Percentiles rank a stretch among this genome's conserved stretches.
These are phyloP conservation scores for Drosophila micromelanica DNA, from an alignment of 1,140 invertebrate species.

Conservation along the genomic window DNA sequence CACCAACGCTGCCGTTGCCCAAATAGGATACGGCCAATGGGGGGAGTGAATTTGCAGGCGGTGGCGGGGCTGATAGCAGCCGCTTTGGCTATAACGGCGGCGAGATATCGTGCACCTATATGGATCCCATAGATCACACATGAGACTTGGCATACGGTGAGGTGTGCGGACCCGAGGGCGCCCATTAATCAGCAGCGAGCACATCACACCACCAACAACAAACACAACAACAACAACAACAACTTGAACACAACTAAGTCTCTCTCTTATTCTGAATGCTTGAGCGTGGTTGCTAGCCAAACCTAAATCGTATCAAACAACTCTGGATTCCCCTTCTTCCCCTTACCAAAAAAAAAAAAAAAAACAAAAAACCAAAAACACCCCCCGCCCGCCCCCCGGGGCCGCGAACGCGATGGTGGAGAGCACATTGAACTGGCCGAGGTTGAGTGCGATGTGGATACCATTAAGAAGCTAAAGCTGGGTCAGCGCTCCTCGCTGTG, in stretches of 20 bases:
- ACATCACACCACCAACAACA: conserved; percentile 24
- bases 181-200: conserved; percentile 47
- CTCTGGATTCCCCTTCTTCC: conserved; percentile 70
- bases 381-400: too few species aligned
- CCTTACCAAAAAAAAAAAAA: too few species aligned
- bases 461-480: conserved; percentile 90
- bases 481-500: conserved; percentile 89
- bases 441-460: conserved; percentile 90
- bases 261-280: conserved; percentile 60
- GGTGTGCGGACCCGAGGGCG: conserved; percentile 74
- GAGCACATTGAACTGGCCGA: conserved; percentile 87
- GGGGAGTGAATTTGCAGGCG: conserved; percentile 71
- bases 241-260: conserved; percentile 70
- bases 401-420: conserved; percentile 69
- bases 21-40: conserved; percentile 84
- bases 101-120: conserved; percentile 83
- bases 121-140: conserved; percentile 83
- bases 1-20: conserved; percentile 81
- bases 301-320: conserved; percentile 44
- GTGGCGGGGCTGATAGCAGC: conserved; percentile 39
- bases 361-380: too few species aligned
- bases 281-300: conserved; percentile 69
- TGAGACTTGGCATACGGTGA: conserved; percentile 78
- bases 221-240: conserved; percentile 28
- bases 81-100: conserved; percentile 79